Evolutionary conservation across 2,113 vertebrate genomes (phyloP).

Genomic region (Myrmecophaga tridactyla): DNA sequence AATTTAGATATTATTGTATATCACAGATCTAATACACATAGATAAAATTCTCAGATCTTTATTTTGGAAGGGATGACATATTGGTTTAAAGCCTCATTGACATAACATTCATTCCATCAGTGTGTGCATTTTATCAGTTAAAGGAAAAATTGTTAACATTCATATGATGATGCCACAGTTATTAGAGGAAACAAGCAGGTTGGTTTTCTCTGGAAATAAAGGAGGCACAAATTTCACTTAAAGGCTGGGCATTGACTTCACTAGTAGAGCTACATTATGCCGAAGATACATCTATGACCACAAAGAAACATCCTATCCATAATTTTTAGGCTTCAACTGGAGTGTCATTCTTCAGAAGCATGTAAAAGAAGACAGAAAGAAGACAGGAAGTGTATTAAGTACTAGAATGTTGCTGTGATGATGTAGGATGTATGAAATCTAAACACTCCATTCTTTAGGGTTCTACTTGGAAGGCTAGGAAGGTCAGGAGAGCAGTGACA

Average conservation of each 20-base stretch:
- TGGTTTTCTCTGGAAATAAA: background rate
- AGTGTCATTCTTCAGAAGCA: background rate
- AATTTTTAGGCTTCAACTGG: background rate
- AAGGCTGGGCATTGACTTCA: background rate
- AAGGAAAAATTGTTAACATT: background rate
- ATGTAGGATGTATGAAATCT: background rate
- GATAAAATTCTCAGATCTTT: slow-evolving; percentile 20
- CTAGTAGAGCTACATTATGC: background rate
- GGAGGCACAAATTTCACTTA: background rate
- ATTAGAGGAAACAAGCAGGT: background rate
- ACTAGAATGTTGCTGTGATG: background rate
- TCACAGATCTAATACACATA: background rate
- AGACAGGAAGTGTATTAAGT: background rate
- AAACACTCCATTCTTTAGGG: background rate
- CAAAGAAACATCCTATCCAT: background rate
- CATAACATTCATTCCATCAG: background rate
- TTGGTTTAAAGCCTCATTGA: background rate
- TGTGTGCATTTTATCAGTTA: background rate
- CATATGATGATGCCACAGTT: background rate
- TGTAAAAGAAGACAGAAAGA: background rate
- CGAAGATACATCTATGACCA: background rate
- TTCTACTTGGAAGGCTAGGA: background rate
- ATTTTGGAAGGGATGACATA: background rate
- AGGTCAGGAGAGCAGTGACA: background rate
- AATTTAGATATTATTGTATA: slow-evolving; percentile 1